phyloP scores from a whole-genome alignment of 2,113 vertebrate genomes.

The Cebus imitator region DNA sequence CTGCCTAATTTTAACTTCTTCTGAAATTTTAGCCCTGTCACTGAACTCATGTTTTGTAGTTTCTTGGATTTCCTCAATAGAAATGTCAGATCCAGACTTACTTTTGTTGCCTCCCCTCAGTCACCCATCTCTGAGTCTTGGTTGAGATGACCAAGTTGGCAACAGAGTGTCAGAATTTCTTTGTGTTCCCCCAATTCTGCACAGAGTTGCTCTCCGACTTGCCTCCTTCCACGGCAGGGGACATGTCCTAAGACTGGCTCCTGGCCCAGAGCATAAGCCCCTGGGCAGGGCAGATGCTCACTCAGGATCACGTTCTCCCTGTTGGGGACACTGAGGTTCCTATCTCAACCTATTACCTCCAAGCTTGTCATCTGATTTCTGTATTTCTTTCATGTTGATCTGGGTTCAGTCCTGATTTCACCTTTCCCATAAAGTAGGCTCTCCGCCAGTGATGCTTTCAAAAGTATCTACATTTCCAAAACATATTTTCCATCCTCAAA shows the following conservation, averaged over 20 bases:
- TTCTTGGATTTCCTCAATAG: neutral
- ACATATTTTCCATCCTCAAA: neutral
- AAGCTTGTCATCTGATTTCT: neutral
- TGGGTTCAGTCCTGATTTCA: neutral
- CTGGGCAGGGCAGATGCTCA: neutral
- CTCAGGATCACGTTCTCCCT: neutral
- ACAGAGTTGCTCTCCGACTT: neutral
- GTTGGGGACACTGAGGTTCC: neutral
- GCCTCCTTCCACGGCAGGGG: neutral
- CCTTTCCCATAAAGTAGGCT: neutral
- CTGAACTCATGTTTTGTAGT: neutral
- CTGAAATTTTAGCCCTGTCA: neutral
- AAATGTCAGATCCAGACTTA: neutral
- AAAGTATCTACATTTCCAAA: neutral
- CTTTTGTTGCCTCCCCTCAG: neutral
- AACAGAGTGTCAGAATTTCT: neutral
- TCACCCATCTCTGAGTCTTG: neutral
- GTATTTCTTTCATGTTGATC: neutral
- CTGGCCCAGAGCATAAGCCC: neutral
- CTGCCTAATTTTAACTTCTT: neutral
- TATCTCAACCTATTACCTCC: neutral
- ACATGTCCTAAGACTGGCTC: too few relatives aligned
- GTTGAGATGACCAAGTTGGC: neutral
- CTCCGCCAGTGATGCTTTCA: neutral
- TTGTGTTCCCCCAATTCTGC: neutral